A percentile compares a stretch with the other conserved stretches of the same genome.
Evolutionary conservation across 1,140 invertebrate species (phyloP).

Genomic region (Brachionus rubens): DNA sequence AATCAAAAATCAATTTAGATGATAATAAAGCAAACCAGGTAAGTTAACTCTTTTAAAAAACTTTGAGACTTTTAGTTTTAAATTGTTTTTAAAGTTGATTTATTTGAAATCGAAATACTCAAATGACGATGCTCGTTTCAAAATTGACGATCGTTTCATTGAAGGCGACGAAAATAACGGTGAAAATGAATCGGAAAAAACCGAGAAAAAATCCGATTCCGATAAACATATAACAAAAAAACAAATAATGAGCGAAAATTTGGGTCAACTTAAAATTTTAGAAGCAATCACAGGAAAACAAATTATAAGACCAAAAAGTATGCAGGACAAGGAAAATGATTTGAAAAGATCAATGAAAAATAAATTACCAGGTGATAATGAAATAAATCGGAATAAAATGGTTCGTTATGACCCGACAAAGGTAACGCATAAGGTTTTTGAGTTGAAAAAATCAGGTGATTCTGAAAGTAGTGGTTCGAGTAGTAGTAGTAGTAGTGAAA

Average conservation of each 20-base stretch:
- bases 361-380: background rate
- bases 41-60: background rate
- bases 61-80: too few species aligned
- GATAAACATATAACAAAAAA: conserved; percentile 31
- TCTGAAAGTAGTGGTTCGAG: background rate
- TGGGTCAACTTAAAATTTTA: conserved; percentile 19
- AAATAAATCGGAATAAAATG: background rate
- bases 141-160: conserved; percentile 36
- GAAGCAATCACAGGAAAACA: conserved; percentile 39
- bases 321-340: background rate
- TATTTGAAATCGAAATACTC: conserved; percentile 38
- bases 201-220: background rate
- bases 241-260: background rate
- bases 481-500: background rate
- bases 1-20: conserved; percentile 18
- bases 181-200: background rate
- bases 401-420: conserved; percentile 24
- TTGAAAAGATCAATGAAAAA: background rate
- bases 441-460: background rate
- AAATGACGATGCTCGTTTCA: conserved; percentile 40
- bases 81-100: conserved; percentile 10
- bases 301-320: conserved; percentile 27
- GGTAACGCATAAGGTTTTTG: background rate
- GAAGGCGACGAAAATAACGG: too few species aligned
- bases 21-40: conserved; percentile 37